These are phyloP conservation scores for Drosophila sturtevanti DNA, from an alignment of 1,140 invertebrate species.

Conservation along the genomic window DNA sequence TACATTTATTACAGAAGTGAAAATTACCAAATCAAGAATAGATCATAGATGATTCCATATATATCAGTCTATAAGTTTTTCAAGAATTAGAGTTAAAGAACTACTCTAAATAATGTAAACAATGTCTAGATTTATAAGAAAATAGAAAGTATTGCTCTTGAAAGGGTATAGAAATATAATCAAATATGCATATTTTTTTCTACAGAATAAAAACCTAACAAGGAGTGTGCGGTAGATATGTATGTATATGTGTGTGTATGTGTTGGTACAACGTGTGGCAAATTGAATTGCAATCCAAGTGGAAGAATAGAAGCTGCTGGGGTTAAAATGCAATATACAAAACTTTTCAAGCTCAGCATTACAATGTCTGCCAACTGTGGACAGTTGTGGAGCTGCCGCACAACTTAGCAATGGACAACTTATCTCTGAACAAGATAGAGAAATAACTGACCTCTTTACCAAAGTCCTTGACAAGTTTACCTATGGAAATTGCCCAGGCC, in stretches of 20 bases:
- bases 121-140: not conserved
- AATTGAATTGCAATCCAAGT: constrained; percentile 36
- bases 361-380: constrained; percentile 24
- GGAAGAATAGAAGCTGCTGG: constrained; percentile 15
- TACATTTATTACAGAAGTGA: too few species aligned
- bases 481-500: constrained; percentile 27
- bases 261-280: constrained; percentile 34
- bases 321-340: constrained; percentile 18
- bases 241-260: constrained; percentile 17
- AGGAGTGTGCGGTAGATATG: not conserved
- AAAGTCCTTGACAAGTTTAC: constrained; percentile 26
- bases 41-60: too few species aligned
- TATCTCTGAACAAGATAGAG: constrained; percentile 15
- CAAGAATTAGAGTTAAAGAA: too few species aligned
- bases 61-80: too few species aligned
- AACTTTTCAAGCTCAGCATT: constrained; percentile 12
- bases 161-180: not conserved
- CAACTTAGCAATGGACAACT: constrained; percentile 29
- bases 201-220: constrained; percentile 26
- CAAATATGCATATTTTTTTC: constrained; percentile 1
- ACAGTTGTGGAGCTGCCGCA: constrained; percentile 12
- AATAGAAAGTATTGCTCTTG: not conserved
- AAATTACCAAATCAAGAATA: too few species aligned
- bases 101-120: too few species aligned
- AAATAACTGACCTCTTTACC: not conserved